phyloP scores from a whole-genome alignment of 2,888 invertebrate species.

The Tinea pellionella region DNA sequence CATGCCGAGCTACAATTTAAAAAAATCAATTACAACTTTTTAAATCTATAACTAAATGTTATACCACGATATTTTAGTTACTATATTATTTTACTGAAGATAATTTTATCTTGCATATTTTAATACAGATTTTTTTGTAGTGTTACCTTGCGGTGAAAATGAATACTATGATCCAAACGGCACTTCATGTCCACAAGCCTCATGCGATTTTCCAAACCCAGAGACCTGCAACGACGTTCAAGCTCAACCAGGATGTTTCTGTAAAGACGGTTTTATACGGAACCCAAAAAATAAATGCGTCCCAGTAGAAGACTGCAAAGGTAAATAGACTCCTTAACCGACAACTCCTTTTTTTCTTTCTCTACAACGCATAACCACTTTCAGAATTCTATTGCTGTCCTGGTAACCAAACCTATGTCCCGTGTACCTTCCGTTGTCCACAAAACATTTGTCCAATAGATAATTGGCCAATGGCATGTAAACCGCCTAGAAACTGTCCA shows the following conservation, averaged over 20 bases:
- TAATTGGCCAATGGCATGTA: conserved; percentile 11
- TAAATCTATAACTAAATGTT: too few relatives aligned
- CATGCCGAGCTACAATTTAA: too few relatives aligned
- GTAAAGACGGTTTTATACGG: conserved; percentile 17
- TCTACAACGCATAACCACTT: too few relatives aligned
- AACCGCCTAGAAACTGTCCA: neutral
- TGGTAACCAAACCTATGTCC: neutral
- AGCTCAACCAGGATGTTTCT: conserved; percentile 19
- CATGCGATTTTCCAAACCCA: conserved; percentile 1
- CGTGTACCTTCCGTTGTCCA: conserved; percentile 1
- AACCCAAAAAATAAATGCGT: conserved; percentile 17
- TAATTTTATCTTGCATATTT: neutral
- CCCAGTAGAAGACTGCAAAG: conserved; percentile 11
- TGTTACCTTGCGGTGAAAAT: neutral
- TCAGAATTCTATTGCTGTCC: neutral
- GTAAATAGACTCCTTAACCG: too few relatives aligned
- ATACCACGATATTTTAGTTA: too few relatives aligned
- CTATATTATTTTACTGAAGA: too few relatives aligned
- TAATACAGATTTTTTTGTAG: neutral
- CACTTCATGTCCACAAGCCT: conserved; percentile 12
- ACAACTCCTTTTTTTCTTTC: too few relatives aligned
- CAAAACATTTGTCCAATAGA: conserved; percentile 3
- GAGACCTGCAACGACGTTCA: neutral
- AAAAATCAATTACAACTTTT: too few relatives aligned
- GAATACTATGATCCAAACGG: conserved; percentile 14